Conservation (phyloP, 1,140 invertebrate genomes). For the Drosophila mayri region DNA sequence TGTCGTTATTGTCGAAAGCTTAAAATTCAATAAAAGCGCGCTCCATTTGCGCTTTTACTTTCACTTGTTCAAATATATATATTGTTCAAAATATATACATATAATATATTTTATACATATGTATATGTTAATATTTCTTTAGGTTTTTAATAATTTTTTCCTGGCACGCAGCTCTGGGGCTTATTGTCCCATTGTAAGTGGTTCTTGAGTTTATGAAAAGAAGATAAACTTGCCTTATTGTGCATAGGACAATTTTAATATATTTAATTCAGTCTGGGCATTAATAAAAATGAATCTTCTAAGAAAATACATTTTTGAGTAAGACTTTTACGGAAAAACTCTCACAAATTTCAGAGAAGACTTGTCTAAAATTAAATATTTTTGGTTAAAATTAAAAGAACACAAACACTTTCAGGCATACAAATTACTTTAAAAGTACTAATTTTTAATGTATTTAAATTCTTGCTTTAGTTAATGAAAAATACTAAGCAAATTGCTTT, state of each 20-base stretch:
- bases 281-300: too few relatives aligned
- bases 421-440: too few relatives aligned
- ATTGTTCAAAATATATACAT: not conserved
- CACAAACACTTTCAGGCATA: too few relatives aligned
- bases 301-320: not conserved
- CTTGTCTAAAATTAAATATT: too few relatives aligned
- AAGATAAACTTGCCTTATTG: not conserved
- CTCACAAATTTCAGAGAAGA: too few relatives aligned
- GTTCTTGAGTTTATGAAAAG: not conserved
- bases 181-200: not conserved
- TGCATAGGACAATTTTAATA: not conserved
- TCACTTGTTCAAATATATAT: not conserved
- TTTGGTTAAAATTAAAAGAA: too few relatives aligned
- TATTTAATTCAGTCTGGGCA: not conserved
- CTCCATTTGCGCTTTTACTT: constrained; percentile 5
- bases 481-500: not conserved
- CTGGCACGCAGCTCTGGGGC: constrained; percentile 5
- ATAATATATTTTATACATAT: not conserved
- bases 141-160: constrained; percentile 33
- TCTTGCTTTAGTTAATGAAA: not conserved
- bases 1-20: constrained; percentile 57
- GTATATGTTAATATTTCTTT: constrained; percentile 5
- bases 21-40: constrained; percentile 73
- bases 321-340: not conserved
- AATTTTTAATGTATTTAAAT: not conserved